phyloP scores from a whole-genome alignment of 2,888 invertebrate species.

The Sisyra nigra region DNA sequence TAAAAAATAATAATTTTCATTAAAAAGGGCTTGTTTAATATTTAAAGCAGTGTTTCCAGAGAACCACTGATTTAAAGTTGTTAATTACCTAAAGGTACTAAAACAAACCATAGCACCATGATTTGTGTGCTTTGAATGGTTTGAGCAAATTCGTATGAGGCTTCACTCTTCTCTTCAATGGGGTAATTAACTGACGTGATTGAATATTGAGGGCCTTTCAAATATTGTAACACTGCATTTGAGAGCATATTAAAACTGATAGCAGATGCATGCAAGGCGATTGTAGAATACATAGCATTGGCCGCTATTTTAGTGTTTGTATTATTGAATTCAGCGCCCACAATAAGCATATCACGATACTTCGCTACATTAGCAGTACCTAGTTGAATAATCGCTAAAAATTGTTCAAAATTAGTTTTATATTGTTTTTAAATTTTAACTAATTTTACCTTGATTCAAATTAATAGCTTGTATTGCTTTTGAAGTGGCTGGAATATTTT shows the following conservation, averaged over 20 bases:
- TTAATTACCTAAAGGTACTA: slow-evolving; percentile 23
- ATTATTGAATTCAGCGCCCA: slow-evolving; percentile 29
- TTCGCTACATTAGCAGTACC: neutral
- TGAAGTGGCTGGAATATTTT: neutral
- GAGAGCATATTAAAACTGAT: slow-evolving; percentile 32
- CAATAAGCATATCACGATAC: slow-evolving; percentile 16
- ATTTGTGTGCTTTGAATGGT: slow-evolving; percentile 16
- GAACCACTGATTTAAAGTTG: too few relatives aligned
- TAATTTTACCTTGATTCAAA: slow-evolving; percentile 1
- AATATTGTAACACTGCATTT: slow-evolving; percentile 27
- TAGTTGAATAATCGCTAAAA: neutral
- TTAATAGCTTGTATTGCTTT: neutral
- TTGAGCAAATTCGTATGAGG: slow-evolving; percentile 1
- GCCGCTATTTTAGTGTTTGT: slow-evolving; percentile 10
- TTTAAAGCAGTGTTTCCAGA: neutral
- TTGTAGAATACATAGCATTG: slow-evolving; percentile 28
- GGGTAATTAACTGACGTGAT: slow-evolving; percentile 24
- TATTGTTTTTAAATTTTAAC: neutral
- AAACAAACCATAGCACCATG: slow-evolving; percentile 21
- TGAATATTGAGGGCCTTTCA: slow-evolving; percentile 19
- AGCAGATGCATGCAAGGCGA: slow-evolving; percentile 33
- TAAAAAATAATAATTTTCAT: slow-evolving; percentile 15
- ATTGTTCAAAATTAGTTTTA: neutral
- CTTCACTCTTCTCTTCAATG: slow-evolving; percentile 15
- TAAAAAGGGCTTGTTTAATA: neutral